phyloP scores from a whole-genome alignment of 1,140 invertebrate species.

The Drosophila teissieri region DNA sequence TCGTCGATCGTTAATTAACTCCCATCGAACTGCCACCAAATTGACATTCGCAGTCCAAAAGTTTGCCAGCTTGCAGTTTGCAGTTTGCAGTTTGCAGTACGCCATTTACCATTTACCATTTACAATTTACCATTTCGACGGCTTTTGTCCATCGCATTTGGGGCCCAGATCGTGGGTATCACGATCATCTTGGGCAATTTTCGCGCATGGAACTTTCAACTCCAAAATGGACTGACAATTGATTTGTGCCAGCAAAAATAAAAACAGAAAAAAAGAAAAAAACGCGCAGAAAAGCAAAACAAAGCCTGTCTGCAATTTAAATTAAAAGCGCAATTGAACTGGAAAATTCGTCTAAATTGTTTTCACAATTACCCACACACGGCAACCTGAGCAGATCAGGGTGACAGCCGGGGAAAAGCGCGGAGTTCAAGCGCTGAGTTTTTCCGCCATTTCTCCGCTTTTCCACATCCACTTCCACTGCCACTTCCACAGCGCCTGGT shows the following conservation, averaged over 20 bases:
- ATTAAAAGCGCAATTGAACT: slow-evolving; percentile 83
- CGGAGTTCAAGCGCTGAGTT: slow-evolving; percentile 19
- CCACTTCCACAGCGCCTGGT: slow-evolving; percentile 1
- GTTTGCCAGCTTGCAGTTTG: slow-evolving; percentile 21
- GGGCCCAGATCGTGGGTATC: slow-evolving; percentile 37
- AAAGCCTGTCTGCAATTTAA: slow-evolving; percentile 69
- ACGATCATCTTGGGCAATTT: slow-evolving; percentile 55
- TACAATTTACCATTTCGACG: slow-evolving; percentile 2
- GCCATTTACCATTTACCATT: slow-evolving; percentile 34
- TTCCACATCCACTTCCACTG: neutral
- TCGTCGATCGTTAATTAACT: slow-evolving; percentile 69
- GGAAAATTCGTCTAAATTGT: slow-evolving; percentile 82
- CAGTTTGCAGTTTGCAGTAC: no score
- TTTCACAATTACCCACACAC: slow-evolving; percentile 73
- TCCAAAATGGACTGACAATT: slow-evolving; percentile 63
- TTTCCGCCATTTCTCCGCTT: slow-evolving; percentile 4
- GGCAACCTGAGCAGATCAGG: slow-evolving; percentile 19
- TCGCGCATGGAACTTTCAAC: slow-evolving; percentile 56
- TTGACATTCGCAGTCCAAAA: slow-evolving; percentile 58
- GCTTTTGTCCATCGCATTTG: slow-evolving; percentile 34
- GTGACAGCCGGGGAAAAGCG: slow-evolving; percentile 14
- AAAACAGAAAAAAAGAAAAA: neutral
- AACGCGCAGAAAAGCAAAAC: slow-evolving; percentile 8
- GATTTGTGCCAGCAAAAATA: slow-evolving; percentile 52
- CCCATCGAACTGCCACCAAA: slow-evolving; percentile 61